Conservation (phyloP, 2,888 invertebrate species). For the Hermaeophaga mercurialis region DNA sequence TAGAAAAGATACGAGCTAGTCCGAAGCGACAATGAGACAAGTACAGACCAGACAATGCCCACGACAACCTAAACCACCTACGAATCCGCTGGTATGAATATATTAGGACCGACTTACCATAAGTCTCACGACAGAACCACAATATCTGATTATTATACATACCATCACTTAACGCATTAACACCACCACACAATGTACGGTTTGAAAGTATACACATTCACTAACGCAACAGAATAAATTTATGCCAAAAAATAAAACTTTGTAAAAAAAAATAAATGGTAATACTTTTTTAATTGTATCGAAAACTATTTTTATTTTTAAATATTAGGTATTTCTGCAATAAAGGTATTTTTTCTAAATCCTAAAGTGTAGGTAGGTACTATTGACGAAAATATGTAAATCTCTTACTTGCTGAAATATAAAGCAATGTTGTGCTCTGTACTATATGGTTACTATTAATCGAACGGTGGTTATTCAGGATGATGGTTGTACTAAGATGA, state of each 20-base stretch:
- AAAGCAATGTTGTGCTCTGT: too few species aligned
- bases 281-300: too few species aligned
- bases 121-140: constrained; percentile 46
- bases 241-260: neutral
- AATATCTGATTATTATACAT: constrained; percentile 42
- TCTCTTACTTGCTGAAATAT: too few species aligned
- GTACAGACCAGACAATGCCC: constrained; percentile 46
- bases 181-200: constrained; percentile 35
- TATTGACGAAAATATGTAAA: too few species aligned
- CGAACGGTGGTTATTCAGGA: too few species aligned
- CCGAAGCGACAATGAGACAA: constrained; percentile 46
- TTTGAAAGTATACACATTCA: constrained; percentile 32
- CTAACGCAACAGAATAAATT: constrained; percentile 1
- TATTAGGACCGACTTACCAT: constrained; percentile 54
- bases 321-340: too few species aligned
- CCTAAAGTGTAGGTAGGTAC: too few species aligned
- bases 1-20: constrained; percentile 46
- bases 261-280: too few species aligned
- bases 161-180: constrained; percentile 37
- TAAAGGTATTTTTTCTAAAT: too few species aligned
- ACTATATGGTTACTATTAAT: too few species aligned
- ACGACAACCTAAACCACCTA: constrained; percentile 46
- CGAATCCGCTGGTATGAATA: constrained; percentile 52
- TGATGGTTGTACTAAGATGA: too few species aligned
- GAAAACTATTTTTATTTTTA: too few species aligned